Evolutionary conservation across 2,888 invertebrate species (phyloP).

Genomic region (Ernsta delagoae): DNA sequence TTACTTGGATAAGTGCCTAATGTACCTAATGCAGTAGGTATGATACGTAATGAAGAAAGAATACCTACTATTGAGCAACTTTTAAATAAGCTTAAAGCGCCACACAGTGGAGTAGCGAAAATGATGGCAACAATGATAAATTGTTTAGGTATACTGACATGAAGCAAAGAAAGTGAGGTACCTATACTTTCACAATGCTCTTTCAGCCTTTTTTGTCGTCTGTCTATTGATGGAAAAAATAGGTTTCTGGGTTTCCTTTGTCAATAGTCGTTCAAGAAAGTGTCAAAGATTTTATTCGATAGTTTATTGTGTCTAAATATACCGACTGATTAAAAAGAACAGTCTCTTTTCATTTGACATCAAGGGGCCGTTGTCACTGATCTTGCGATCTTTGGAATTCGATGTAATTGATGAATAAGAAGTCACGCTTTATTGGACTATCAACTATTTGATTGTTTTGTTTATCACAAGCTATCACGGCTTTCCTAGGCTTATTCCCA

Average conservation of each 20-base stretch:
- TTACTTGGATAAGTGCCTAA: slow-evolving; percentile 22
- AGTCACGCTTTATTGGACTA: slow-evolving; percentile 11
- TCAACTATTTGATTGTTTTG: slow-evolving; percentile 4
- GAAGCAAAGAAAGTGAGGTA: not conserved
- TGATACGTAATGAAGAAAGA: not conserved
- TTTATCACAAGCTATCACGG: not conserved
- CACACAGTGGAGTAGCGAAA: not conserved
- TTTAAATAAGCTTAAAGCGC: too few species aligned
- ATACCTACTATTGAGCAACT: too few species aligned
- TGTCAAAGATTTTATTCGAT: not conserved
- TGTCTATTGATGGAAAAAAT: not conserved
- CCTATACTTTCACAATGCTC: not conserved
- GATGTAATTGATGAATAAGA: slow-evolving; percentile 19
- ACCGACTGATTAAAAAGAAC: not conserved
- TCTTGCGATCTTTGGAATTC: slow-evolving; percentile 27
- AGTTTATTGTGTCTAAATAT: slow-evolving; percentile 1
- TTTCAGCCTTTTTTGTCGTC: not conserved
- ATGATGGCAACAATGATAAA: not conserved
- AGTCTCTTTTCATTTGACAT: not conserved
- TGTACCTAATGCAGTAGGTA: not conserved
- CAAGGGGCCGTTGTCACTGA: slow-evolving; percentile 19
- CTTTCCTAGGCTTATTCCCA: not conserved
- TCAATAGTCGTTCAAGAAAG: not conserved
- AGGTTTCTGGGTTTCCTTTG: not conserved
- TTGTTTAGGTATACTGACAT: not conserved